Conservation (phyloP, 2,797 vertebrate genomes). For the Notolabrus celidotus region DNA sequence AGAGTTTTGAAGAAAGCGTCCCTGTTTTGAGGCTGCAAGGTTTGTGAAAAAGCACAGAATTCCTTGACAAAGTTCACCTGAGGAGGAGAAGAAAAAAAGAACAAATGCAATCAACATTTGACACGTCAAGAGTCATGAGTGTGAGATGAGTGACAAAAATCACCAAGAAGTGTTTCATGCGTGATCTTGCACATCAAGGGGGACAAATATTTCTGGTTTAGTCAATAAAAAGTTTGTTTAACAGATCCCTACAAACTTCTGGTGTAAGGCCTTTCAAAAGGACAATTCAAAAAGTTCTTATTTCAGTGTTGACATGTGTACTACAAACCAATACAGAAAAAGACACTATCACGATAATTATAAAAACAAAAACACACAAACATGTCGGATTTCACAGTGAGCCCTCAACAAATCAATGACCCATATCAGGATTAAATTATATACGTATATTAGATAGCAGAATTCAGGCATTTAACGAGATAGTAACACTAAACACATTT, state of each 20-base stretch:
- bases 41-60: slow-evolving; percentile 98
- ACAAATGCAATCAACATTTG: neutral
- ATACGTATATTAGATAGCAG: neutral
- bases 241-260: too few relatives aligned
- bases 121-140: neutral
- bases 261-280: neutral
- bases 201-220: neutral
- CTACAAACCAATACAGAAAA: too few relatives aligned
- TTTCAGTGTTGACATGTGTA: too few relatives aligned
- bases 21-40: slow-evolving; percentile 95
- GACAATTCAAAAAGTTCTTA: too few relatives aligned
- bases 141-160: neutral
- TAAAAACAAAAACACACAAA: too few relatives aligned
- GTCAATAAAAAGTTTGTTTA: too few relatives aligned
- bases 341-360: too few relatives aligned
- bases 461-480: neutral
- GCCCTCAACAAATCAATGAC: too few relatives aligned
- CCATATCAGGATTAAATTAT: too few relatives aligned
- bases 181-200: neutral
- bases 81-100: slow-evolving; percentile 37
- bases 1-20: slow-evolving; percentile 97
- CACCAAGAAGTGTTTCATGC: neutral
- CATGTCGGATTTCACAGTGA: too few relatives aligned
- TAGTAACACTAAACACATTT: neutral
- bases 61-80: slow-evolving; percentile 98